Conservation (phyloP, 2,113 vertebrate genomes). For the Ceuthmochares aereus region DNA sequence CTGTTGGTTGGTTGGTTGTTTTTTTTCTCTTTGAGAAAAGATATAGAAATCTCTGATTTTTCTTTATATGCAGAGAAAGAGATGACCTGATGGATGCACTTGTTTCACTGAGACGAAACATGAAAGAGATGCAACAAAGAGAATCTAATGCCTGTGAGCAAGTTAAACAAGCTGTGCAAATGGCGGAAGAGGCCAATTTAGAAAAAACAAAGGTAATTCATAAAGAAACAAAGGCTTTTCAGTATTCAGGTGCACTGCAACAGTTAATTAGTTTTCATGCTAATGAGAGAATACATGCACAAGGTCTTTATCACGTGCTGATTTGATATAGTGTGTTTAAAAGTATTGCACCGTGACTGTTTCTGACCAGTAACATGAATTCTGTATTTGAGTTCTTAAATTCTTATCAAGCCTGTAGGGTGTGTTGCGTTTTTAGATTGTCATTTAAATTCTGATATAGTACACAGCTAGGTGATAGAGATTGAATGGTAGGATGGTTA, state of each 20-base stretch:
- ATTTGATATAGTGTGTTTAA: not conserved
- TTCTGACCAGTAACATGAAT: not conserved
- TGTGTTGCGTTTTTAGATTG: not conserved
- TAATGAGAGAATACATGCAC: not conserved
- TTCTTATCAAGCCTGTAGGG: not conserved
- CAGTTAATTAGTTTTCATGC: not conserved
- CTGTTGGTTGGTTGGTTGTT: not conserved
- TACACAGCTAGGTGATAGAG: not conserved
- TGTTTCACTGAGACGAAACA: conserved; percentile 74
- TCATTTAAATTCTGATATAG: not conserved
- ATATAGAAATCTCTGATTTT: not conserved
- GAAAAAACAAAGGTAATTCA: conserved; percentile 83
- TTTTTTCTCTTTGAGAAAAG: not conserved
- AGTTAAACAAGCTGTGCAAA: conserved; percentile 88
- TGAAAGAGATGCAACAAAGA: conserved; percentile 83
- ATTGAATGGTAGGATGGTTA: not conserved
- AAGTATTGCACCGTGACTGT: not conserved
- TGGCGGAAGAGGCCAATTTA: conserved; percentile 91
- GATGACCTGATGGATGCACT: conserved; percentile 88
- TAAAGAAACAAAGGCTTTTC: not conserved
- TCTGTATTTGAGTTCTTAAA: not conserved
- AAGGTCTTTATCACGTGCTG: not conserved
- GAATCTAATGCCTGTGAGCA: conserved; percentile 87
- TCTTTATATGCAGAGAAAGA: conserved; percentile 82
- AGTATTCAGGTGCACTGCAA: not conserved